Evolutionary conservation across 2,113 vertebrate genomes (phyloP).

Genomic region (Scomber colias): DNA sequence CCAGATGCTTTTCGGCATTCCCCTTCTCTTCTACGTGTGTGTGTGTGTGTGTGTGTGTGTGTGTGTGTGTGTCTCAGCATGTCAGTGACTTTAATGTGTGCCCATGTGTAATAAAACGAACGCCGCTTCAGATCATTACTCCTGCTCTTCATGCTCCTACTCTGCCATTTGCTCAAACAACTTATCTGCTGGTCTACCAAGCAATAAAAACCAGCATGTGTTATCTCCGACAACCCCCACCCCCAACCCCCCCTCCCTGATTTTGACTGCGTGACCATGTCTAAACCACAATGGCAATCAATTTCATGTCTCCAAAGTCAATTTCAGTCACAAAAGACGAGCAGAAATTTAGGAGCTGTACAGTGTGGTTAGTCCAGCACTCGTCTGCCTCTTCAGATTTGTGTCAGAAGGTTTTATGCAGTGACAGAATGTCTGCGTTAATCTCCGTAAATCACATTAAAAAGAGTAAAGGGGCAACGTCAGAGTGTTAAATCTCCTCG

Average conservation of each 20-base stretch:
- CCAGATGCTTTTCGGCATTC: constrained; percentile 40
- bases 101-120: neutral
- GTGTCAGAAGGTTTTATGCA: constrained; percentile 29
- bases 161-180: neutral
- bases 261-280: constrained; percentile 15
- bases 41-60: too few species aligned
- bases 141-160: constrained; percentile 16
- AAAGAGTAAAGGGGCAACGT: constrained; percentile 7
- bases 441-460: constrained; percentile 60
- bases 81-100: too few species aligned
- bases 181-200: constrained; percentile 19
- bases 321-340: constrained; percentile 27
- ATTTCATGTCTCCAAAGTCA: constrained; percentile 55
- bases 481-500: constrained; percentile 26
- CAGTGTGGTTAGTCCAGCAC: neutral
- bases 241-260: neutral
- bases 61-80: neutral
- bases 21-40: neutral
- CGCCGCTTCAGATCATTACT: constrained; percentile 38
- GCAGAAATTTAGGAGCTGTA: neutral
- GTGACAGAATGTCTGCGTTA: constrained; percentile 28
- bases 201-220: neutral
- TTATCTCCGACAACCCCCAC: too few species aligned
- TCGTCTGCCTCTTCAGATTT: constrained; percentile 39
- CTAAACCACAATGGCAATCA: constrained; percentile 23